phyloP scores from a whole-genome alignment of 2,113 vertebrate species.

The Henicopernis longicauda region DNA sequence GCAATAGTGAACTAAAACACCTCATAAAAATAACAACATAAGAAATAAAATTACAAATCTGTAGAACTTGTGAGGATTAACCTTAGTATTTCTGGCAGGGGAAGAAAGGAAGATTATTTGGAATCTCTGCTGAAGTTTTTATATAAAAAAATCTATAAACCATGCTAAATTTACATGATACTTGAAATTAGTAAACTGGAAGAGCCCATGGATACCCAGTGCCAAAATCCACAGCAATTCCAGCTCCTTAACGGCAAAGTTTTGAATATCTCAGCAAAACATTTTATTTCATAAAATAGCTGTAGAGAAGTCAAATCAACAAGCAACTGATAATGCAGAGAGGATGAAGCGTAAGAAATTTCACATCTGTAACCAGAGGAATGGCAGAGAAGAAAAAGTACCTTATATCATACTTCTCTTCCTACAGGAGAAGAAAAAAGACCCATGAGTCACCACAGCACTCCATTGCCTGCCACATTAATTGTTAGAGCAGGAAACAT shows the following conservation, averaged over 20 bases:
- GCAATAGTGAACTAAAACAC: background rate
- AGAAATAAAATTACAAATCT: background rate
- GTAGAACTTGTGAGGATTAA: background rate
- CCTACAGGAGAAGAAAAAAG: background rate
- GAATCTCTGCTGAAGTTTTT: background rate
- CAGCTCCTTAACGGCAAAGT: background rate
- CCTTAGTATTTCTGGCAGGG: background rate
- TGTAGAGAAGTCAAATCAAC: background rate
- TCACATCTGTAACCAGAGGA: background rate
- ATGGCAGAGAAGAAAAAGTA: background rate
- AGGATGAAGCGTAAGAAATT: background rate
- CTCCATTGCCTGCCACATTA: background rate
- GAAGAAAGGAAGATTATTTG: background rate
- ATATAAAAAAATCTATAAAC: background rate
- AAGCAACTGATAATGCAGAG: background rate
- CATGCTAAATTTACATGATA: background rate
- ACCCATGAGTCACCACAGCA: fast-evolving
- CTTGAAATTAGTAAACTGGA: background rate
- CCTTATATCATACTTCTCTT: background rate
- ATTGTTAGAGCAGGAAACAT: background rate
- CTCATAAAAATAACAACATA: background rate
- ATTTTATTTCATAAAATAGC: background rate
- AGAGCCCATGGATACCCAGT: background rate
- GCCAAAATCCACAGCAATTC: background rate
- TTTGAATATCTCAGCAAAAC: background rate